A percentile compares a stretch with the other conserved stretches of the same genome.
Evolutionary conservation across 2,113 vertebrate genomes (phyloP).

Genomic region (Sinocyclocheilus rhinocerous): DNA sequence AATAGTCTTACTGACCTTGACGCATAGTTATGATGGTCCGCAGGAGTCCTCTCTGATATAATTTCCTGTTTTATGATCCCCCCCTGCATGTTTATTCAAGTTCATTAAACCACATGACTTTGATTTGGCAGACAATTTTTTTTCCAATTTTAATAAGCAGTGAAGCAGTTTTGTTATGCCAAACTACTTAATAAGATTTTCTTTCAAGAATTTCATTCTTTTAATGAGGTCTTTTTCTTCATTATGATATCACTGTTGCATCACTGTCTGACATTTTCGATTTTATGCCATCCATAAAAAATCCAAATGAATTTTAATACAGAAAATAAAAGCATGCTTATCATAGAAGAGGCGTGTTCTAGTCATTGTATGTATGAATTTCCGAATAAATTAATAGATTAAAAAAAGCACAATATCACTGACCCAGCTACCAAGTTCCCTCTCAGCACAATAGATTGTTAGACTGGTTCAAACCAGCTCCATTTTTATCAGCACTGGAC

Average conservation of each 20-base stretch:
- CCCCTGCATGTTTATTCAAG: not conserved
- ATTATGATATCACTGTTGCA: not conserved
- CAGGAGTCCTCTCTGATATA: not conserved
- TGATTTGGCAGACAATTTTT: not conserved
- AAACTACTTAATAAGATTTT: not conserved
- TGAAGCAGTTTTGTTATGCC: not conserved
- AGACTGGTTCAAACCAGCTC: conserved; percentile 36
- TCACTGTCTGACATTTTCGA: not conserved
- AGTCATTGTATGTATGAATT: not conserved
- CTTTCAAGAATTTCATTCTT: not conserved
- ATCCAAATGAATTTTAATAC: not conserved
- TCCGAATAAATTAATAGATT: too few species aligned
- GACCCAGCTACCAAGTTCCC: conserved; percentile 2
- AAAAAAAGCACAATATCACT: not conserved
- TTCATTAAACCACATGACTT: not conserved
- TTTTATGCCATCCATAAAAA: not conserved
- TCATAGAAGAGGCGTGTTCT: not conserved
- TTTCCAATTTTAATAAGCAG: not conserved
- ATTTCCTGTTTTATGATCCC: not conserved
- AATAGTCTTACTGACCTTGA: not conserved
- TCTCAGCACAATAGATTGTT: conserved; percentile 7
- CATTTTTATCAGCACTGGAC: conserved; percentile 46
- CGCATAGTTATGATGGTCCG: not conserved
- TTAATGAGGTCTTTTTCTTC: not conserved
- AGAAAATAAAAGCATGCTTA: not conserved